Percentiles rank a stretch among this genome's conserved stretches.
phyloP scores from a whole-genome alignment of 2,888 invertebrate genomes.

The Cyclophora albipunctata region DNA sequence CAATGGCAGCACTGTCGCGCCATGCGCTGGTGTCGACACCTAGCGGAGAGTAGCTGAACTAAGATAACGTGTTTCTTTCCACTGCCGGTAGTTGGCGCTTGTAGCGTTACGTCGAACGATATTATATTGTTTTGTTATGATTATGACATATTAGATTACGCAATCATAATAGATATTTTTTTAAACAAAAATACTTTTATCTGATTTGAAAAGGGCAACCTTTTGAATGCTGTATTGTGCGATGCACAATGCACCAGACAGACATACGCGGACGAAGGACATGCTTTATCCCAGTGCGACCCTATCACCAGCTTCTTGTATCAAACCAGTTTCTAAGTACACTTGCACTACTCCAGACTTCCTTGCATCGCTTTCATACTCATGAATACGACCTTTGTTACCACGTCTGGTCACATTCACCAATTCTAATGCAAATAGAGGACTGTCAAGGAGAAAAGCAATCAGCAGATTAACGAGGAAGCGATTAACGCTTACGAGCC shows the following conservation, averaged over 20 bases:
- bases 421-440: background rate
- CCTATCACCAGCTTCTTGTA: slow-evolving; percentile 21
- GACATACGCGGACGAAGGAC: slow-evolving; percentile 48
- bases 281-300: slow-evolving; percentile 38
- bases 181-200: background rate
- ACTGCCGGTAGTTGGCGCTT: slow-evolving; percentile 43
- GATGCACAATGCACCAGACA: slow-evolving; percentile 42
- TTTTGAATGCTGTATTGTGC: slow-evolving; percentile 14
- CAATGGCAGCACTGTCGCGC: slow-evolving; percentile 37
- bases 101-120: background rate
- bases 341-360: slow-evolving; percentile 54
- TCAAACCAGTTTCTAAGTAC: slow-evolving; percentile 50
- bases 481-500: slow-evolving; percentile 27
- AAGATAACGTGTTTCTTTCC: slow-evolving; percentile 24
- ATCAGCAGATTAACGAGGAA: slow-evolving; percentile 27
- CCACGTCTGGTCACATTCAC: background rate
- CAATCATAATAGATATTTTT: background rate
- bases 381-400: slow-evolving; percentile 23
- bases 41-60: slow-evolving; percentile 59
- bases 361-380: slow-evolving; percentile 36
- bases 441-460: background rate
- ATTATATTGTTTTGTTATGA: background rate
- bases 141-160: too few species aligned
- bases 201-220: slow-evolving; percentile 9
- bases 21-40: slow-evolving; percentile 42